Evolutionary conservation across 2,797 vertebrate genomes (phyloP).

Genomic region (Masticophis lateralis): DNA sequence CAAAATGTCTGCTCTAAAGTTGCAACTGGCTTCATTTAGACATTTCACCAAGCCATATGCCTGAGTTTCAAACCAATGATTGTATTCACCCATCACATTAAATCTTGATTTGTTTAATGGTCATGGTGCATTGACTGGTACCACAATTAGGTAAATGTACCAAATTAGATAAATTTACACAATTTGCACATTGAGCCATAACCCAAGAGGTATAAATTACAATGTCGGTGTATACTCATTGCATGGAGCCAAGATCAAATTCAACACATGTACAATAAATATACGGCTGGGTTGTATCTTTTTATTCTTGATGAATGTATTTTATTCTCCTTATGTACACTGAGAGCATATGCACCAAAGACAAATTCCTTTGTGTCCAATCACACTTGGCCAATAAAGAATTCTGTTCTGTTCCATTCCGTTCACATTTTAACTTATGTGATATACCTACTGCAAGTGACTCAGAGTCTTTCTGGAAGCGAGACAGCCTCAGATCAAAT

Average conservation of each 20-base stretch:
- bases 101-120: neutral
- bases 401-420: fast-evolving
- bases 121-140: neutral
- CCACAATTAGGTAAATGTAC: neutral
- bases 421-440: neutral
- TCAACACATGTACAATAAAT: neutral
- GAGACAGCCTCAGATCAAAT: neutral
- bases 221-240: neutral
- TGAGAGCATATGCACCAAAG: too few relatives aligned
- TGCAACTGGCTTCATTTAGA: neutral
- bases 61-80: neutral
- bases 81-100: neutral
- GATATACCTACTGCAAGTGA: neutral
- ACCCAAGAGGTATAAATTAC: neutral
- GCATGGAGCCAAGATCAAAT: neutral
- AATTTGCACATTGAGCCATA: neutral
- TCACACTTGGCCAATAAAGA: too few relatives aligned
- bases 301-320: too few relatives aligned
- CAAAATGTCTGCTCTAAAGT: neutral
- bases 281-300: neutral
- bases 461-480: neutral
- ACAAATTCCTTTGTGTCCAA: too few relatives aligned
- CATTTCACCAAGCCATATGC: neutral
- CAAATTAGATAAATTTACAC: neutral
- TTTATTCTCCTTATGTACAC: too few relatives aligned